phyloP scores from a whole-genome alignment of 2,888 invertebrate genomes.

The Biston betularia region DNA sequence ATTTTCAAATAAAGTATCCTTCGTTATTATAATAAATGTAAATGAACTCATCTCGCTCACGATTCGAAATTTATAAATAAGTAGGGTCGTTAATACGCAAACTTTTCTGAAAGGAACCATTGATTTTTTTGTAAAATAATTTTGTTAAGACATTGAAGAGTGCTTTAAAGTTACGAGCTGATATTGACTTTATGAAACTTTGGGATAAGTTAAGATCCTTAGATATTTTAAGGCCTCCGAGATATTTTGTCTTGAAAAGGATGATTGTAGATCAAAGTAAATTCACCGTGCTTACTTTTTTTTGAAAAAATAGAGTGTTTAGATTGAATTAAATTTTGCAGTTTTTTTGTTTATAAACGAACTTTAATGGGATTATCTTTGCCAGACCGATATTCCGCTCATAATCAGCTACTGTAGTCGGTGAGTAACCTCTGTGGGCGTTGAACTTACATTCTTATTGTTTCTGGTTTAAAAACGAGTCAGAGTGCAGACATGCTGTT shows the following conservation, averaged over 20 bases:
- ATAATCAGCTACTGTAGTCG: not conserved
- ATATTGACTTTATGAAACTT: constrained; percentile 51
- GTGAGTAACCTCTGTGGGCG: constrained; percentile 20
- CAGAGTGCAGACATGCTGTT: constrained; percentile 27
- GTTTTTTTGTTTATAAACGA: constrained; percentile 5
- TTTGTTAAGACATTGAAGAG: constrained; percentile 41
- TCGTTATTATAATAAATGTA: constrained; percentile 50
- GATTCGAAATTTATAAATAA: constrained; percentile 48
- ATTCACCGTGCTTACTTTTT: constrained; percentile 29
- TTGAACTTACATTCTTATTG: constrained; percentile 16
- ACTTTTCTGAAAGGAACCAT: constrained; percentile 46
- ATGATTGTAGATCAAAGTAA: constrained; percentile 32
- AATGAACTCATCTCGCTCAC: constrained; percentile 40
- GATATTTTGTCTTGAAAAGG: constrained; percentile 25
- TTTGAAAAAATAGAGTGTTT: constrained; percentile 17
- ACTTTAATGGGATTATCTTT: constrained; percentile 27
- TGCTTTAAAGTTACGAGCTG: constrained; percentile 42
- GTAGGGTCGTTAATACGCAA: constrained; percentile 46
- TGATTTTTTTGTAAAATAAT: constrained; percentile 52
- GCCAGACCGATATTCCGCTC: constrained; percentile 18
- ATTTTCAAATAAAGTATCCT: constrained; percentile 36
- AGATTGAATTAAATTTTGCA: constrained; percentile 19
- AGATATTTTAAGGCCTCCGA: constrained; percentile 32
- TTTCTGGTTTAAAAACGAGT: constrained; percentile 15
- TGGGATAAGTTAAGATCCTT: constrained; percentile 46